Evolutionary conservation across 2,113 vertebrate genomes (phyloP).

Genomic region (Acinonyx jubatus): DNA sequence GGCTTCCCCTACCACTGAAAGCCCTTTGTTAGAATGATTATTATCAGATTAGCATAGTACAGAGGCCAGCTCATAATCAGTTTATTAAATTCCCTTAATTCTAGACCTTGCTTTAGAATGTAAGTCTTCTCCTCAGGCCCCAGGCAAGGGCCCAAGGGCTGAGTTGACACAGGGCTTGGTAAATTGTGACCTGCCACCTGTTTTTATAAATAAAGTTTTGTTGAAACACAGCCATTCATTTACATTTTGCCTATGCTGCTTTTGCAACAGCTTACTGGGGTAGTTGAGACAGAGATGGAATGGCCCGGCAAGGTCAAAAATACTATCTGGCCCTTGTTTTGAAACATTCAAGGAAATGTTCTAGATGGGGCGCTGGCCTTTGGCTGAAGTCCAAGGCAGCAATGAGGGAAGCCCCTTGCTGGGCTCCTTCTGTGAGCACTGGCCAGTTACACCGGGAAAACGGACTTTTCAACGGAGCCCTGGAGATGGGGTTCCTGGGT

Average conservation of each 20-base stretch:
- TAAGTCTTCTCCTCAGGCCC: background rate
- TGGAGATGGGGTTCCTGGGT: background rate
- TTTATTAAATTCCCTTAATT: constrained; percentile 13
- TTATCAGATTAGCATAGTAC: background rate
- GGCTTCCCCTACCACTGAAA: background rate
- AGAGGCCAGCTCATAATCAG: background rate
- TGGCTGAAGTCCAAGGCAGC: background rate
- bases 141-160: background rate
- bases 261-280: background rate
- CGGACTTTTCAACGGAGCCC: constrained; percentile 9
- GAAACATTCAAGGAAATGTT: constrained; percentile 16
- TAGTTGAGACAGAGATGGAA: background rate
- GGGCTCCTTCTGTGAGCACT: background rate
- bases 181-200: background rate
- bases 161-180: background rate
- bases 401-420: background rate
- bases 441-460: background rate
- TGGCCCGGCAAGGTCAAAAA: background rate
- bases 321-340: background rate
- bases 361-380: background rate
- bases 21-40: background rate
- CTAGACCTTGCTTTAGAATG: background rate
- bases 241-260: background rate
- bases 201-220: constrained; percentile 8
- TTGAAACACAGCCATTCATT: background rate